phyloP scores from a whole-genome alignment of 2,113 vertebrate genomes.

The Cephalopholis sonnerati region DNA sequence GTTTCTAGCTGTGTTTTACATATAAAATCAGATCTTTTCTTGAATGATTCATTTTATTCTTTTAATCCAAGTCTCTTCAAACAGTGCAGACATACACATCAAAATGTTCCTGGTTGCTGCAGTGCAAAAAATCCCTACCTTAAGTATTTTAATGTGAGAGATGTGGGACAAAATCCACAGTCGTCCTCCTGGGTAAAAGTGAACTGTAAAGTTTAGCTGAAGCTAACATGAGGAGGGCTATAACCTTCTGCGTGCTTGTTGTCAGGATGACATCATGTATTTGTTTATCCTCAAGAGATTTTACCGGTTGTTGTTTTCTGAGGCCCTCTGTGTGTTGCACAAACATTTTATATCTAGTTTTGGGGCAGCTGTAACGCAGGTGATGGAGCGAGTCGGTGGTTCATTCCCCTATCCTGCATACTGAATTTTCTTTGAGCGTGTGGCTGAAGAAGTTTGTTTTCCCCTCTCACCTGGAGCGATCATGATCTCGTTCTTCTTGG shows the following conservation, averaged over 20 bases:
- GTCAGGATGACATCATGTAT: too few species aligned
- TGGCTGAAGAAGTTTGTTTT: not conserved
- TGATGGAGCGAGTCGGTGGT: not conserved
- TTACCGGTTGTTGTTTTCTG: too few species aligned
- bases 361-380: not conserved
- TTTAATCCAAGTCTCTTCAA: too few species aligned
- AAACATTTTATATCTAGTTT: not conserved
- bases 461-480: constrained; percentile 92
- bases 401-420: not conserved
- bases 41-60: too few species aligned
- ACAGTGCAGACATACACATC: too few species aligned
- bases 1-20: not conserved
- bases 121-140: not conserved
- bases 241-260: too few species aligned
- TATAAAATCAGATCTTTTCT: not conserved
- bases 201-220: not conserved
- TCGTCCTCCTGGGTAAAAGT: too few species aligned
- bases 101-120: not conserved
- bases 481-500: constrained; percentile 99
- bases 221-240: not conserved
- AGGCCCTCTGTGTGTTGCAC: too few species aligned
- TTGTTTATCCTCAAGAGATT: too few species aligned
- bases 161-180: not conserved
- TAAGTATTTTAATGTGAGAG: not conserved
- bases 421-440: not conserved